Conservation (phyloP, 2,888 invertebrate species). For the Diarsia brunnea region DNA sequence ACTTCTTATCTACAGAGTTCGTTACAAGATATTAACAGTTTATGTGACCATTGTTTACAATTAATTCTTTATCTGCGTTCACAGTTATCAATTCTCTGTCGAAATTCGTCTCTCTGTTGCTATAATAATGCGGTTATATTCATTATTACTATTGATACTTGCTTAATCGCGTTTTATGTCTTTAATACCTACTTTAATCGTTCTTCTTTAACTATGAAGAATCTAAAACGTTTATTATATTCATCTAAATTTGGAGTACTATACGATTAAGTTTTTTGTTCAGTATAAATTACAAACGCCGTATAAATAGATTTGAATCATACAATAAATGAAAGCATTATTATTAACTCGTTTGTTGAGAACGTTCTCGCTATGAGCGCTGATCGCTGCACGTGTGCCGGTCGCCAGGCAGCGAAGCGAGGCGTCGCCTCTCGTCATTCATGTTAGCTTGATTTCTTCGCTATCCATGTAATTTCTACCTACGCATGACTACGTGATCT, state of each 20-base stretch:
- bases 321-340: conserved; percentile 77
- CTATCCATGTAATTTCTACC: conserved; percentile 77
- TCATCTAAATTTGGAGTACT: conserved; percentile 47
- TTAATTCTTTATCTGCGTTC: conserved; percentile 83
- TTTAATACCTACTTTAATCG: conserved; percentile 23
- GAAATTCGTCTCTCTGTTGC: conserved; percentile 84
- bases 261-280: conserved; percentile 56
- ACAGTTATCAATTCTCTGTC: conserved; percentile 84
- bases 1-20: conserved; percentile 80
- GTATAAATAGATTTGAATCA: conserved; percentile 67
- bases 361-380: conserved; percentile 75
- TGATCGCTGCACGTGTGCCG: conserved; percentile 83
- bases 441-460: conserved; percentile 80
- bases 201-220: conserved; percentile 27
- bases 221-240: conserved; percentile 33
- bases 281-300: conserved; percentile 61
- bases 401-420: conserved; percentile 82
- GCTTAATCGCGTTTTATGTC: conserved; percentile 48
- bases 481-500: conserved; percentile 74
- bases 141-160: conserved; percentile 49
- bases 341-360: conserved; percentile 78
- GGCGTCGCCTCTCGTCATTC: conserved; percentile 83
- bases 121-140: conserved; percentile 77
- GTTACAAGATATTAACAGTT: conserved; percentile 78
- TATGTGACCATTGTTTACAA: conserved; percentile 86